Evolutionary conservation across 1,140 invertebrate species (phyloP).

Genomic region (Mamestra configurata): DNA sequence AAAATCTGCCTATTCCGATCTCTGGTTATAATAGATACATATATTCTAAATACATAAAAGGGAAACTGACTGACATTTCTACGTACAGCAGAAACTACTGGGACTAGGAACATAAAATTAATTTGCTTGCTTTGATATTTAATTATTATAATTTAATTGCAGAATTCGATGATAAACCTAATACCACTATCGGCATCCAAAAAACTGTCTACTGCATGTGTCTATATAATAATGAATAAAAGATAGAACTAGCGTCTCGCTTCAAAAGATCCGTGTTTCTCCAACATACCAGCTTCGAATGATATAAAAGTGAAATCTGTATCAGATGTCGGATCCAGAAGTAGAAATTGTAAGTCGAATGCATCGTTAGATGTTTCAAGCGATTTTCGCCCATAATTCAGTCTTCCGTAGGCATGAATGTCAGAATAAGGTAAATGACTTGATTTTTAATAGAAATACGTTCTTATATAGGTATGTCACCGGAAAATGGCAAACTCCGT

Average conservation of each 20-base stretch:
- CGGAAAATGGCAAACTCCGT: no score
- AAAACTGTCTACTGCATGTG: slow-evolving; percentile 18
- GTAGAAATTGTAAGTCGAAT: slow-evolving; percentile 6
- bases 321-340: background rate
- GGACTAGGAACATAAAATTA: no score
- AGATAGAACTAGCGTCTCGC: background rate
- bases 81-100: no score
- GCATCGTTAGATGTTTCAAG: background rate
- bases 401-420: background rate
- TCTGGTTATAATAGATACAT: no score
- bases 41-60: no score
- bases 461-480: no score
- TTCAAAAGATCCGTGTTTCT: slow-evolving; percentile 4
- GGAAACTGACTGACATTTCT: no score
- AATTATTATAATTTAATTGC: no score
- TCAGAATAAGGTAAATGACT: background rate
- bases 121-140: no score
- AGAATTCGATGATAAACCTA: no score
- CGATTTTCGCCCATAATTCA: background rate
- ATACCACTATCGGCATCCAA: background rate
- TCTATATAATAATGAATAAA: slow-evolving; percentile 21
- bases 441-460: background rate
- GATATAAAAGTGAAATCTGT: slow-evolving; percentile 22
- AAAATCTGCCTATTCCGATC: no score
- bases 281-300: background rate